Conservation (phyloP, 1,140 invertebrate species). For the Drosophila repleta region DNA sequence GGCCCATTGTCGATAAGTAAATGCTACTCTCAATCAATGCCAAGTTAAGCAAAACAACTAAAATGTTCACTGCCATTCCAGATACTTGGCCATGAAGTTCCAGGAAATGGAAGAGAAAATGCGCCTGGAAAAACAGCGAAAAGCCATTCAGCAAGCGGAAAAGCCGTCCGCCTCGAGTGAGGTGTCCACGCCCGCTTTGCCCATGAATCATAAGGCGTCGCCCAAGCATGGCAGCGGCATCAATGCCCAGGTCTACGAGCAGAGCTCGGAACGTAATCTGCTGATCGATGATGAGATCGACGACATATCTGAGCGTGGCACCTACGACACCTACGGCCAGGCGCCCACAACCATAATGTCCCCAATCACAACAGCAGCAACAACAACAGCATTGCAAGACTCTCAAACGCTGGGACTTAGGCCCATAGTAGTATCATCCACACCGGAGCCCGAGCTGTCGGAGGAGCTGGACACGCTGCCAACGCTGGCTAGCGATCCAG, state of each 20-base stretch:
- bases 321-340: conserved; percentile 64
- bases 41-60: neutral
- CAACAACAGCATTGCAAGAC: conserved; percentile 32
- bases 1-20: conserved; percentile 92
- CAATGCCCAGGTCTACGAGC: conserved; percentile 77
- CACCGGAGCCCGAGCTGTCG: conserved; percentile 49
- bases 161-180: conserved; percentile 46
- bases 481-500: conserved; percentile 9
- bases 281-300: conserved; percentile 79
- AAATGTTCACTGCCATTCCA: conserved; percentile 54
- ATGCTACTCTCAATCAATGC: neutral
- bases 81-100: conserved; percentile 92
- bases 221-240: conserved; percentile 67
- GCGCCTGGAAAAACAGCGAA: conserved; percentile 83
- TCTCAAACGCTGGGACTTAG: conserved; percentile 51
- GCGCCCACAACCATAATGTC: conserved; percentile 57
- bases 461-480: conserved; percentile 36
- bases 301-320: conserved; percentile 74
- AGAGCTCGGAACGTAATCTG: conserved; percentile 78
- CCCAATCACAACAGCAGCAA: conserved; percentile 39
- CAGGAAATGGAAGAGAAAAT: conserved; percentile 93
- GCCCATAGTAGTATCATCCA: conserved; percentile 70
- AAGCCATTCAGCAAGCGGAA: conserved; percentile 62
- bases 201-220: conserved; percentile 60
- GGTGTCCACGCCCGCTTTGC: conserved; percentile 44